Conservation (phyloP, 1,140 invertebrate genomes). For the Globodera ellingtonae region DNA sequence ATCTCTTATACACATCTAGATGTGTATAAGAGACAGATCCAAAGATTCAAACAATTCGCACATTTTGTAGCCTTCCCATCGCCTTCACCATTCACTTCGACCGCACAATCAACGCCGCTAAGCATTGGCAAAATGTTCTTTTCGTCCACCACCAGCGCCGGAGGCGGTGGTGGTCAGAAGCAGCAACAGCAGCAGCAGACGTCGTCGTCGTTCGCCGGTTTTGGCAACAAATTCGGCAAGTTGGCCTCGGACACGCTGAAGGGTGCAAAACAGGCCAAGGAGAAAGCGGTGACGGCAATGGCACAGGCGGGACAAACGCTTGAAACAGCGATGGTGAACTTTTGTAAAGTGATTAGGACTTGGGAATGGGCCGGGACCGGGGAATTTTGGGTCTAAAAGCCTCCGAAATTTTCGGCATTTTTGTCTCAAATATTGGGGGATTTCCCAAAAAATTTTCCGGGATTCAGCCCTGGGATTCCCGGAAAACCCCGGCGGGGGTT, state of each 20-base stretch:
- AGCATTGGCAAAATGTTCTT: constrained; percentile 23
- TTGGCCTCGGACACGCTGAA: constrained; percentile 51
- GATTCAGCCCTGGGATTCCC: no score
- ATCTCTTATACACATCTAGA: no score
- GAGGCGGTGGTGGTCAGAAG: constrained; percentile 10
- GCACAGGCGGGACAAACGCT: constrained; percentile 41
- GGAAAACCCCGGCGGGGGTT: no score
- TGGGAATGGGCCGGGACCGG: background rate
- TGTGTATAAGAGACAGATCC: no score
- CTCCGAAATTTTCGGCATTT: background rate
- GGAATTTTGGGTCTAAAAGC: background rate
- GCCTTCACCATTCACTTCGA: background rate
- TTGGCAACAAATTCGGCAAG: constrained; percentile 49
- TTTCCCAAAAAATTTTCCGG: no score
- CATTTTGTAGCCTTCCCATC: no score
- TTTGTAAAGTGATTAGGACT: constrained; percentile 7
- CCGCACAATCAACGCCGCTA: background rate
- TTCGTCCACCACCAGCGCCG: background rate
- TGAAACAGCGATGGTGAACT: constrained; percentile 16
- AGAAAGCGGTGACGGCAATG: constrained; percentile 48
- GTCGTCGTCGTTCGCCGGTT: constrained; percentile 25
- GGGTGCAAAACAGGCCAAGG: constrained; percentile 43
- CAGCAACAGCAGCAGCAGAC: background rate
- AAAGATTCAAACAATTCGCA: background rate
- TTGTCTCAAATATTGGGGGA: no score